Conservation (phyloP, 2,113 vertebrate species). For the Tympanuchus pallidicinctus region DNA sequence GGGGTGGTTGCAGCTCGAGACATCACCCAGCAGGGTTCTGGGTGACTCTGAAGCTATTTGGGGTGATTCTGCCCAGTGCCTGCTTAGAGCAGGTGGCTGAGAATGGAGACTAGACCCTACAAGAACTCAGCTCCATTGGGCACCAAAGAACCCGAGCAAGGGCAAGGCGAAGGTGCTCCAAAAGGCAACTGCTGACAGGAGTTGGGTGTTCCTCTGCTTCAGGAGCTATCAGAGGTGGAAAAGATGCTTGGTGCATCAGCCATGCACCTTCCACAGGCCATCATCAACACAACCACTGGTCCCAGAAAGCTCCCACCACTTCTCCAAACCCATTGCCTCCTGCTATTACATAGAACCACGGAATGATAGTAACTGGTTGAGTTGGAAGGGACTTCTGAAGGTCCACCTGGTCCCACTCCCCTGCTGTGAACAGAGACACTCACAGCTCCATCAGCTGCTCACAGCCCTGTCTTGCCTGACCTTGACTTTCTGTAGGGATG, state of each 20-base stretch:
- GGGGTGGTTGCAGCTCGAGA: background rate
- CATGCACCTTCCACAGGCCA: background rate
- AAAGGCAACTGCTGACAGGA: rapidly evolving
- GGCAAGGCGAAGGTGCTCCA: rapidly evolving
- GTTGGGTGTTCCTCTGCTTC: rapidly evolving
- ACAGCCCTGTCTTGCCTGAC: too few relatives aligned
- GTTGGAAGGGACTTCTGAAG: too few relatives aligned
- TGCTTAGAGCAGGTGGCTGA: background rate
- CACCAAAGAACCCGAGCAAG: background rate
- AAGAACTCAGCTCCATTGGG: background rate
- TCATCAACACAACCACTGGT: background rate
- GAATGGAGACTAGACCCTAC: background rate
- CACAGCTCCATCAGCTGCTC: too few relatives aligned
- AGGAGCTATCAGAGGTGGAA: background rate
- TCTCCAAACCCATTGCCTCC: background rate
- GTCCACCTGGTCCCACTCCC: too few relatives aligned
- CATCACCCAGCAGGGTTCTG: background rate
- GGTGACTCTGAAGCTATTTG: background rate
- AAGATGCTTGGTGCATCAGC: background rate
- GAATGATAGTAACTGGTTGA: too few relatives aligned
- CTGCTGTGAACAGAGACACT: too few relatives aligned
- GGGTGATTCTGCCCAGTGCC: background rate
- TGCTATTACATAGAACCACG: background rate
- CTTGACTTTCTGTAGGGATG: too few relatives aligned
- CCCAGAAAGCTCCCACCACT: background rate